These are phyloP conservation scores for Ceyx melanurus DNA, from an alignment of 2,113 vertebrate genomes.

Conservation along the genomic window DNA sequence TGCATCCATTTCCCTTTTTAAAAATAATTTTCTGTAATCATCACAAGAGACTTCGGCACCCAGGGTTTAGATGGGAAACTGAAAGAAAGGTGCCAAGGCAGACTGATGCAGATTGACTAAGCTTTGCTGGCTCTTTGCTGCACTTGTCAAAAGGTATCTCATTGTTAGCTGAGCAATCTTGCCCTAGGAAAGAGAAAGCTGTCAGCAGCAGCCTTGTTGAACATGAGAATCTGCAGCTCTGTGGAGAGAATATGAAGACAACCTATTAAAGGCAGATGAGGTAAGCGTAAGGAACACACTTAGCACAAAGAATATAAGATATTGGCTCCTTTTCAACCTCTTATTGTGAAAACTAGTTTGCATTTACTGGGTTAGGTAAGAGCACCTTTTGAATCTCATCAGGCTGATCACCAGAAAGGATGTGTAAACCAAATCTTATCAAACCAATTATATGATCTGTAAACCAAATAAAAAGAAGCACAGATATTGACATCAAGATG, in stretches of 20 bases:
- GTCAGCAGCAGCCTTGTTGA: slow-evolving; percentile 65
- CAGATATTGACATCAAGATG: background rate
- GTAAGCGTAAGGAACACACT: background rate
- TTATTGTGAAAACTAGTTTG: background rate
- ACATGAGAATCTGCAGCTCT: slow-evolving; percentile 48
- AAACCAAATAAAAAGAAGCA: background rate
- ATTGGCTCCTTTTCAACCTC: rapidly evolving
- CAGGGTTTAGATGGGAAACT: slow-evolving; percentile 16
- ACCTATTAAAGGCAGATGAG: slow-evolving; percentile 45
- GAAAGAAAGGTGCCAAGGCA: slow-evolving; percentile 54
- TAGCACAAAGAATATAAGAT: background rate
- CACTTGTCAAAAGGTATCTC: slow-evolving; percentile 74
- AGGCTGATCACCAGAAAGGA: background rate
- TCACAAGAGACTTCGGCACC: slow-evolving; percentile 23
- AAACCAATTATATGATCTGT: background rate
- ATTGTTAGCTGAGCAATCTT: slow-evolving; percentile 70
- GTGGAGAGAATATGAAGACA: slow-evolving; percentile 30
- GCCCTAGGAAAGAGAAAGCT: slow-evolving; percentile 69
- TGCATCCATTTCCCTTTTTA: slow-evolving; percentile 45
- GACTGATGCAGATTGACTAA: slow-evolving; percentile 61
- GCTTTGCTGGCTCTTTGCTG: slow-evolving; percentile 64
- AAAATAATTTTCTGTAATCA: background rate
- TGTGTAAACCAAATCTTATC: background rate
- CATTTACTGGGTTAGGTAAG: background rate
- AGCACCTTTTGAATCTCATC: background rate